phyloP scores from a whole-genome alignment of 2,888 invertebrate species.

The Drosophila emarginata region DNA sequence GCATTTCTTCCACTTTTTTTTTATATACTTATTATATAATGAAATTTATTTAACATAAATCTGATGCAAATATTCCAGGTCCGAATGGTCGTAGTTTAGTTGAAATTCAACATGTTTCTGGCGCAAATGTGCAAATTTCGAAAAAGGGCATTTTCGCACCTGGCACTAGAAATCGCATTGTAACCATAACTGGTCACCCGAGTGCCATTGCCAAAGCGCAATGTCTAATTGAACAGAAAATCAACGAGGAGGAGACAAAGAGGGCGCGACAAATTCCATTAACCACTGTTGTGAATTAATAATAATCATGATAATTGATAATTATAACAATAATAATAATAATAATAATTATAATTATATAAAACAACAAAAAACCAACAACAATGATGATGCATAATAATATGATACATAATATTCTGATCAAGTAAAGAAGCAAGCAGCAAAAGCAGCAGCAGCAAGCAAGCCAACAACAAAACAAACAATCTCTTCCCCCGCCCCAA shows the following conservation, averaged over 20 bases:
- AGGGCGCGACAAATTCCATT: slow-evolving; percentile 94
- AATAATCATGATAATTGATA: slow-evolving; percentile 22
- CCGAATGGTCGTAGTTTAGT: slow-evolving; percentile 97
- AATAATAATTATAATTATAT: not conserved
- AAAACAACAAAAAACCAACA: slow-evolving; percentile 33
- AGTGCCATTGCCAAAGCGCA: slow-evolving; percentile 95
- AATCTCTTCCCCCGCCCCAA: not conserved
- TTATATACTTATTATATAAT: slow-evolving; percentile 19
- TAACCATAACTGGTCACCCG: slow-evolving; percentile 95
- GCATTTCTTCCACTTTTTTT: not conserved
- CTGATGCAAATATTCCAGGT: slow-evolving; percentile 84
- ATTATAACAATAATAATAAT: slow-evolving; percentile 16
- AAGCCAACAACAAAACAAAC: slow-evolving; percentile 20
- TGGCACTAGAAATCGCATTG: slow-evolving; percentile 98
- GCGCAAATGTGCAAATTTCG: slow-evolving; percentile 98
- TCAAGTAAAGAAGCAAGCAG: slow-evolving; percentile 53
- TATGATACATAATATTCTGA: slow-evolving; percentile 1
- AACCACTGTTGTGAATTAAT: slow-evolving; percentile 83
- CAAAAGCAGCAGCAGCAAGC: slow-evolving; percentile 52
- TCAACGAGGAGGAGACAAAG: slow-evolving; percentile 97
- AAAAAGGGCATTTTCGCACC: slow-evolving; percentile 99
- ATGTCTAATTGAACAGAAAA: slow-evolving; percentile 97
- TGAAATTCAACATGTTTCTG: slow-evolving; percentile 98
- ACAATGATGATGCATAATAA: slow-evolving; percentile 19
- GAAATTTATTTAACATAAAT: slow-evolving; percentile 60